Percentiles rank a stretch among this genome's conserved stretches.
Evolutionary conservation across 2,888 invertebrate species (phyloP).

Genomic region (Heliconius ismenius): DNA sequence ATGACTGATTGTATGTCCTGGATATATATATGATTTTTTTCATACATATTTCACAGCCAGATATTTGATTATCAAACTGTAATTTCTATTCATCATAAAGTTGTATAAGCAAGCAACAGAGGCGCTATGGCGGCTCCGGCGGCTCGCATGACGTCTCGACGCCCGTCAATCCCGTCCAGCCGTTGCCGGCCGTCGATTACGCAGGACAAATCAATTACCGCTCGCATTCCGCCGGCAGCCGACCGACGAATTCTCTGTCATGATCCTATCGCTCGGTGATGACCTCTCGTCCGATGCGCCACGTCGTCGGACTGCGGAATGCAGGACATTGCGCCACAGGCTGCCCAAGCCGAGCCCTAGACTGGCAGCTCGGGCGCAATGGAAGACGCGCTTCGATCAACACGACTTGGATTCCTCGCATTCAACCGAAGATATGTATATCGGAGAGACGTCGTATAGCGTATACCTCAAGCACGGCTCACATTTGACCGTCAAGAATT

Average conservation of each 20-base stretch:
- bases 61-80: neutral
- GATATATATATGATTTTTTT: neutral
- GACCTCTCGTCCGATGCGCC: conserved; percentile 65
- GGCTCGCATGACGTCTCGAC: conserved; percentile 63
- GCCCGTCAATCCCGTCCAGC: conserved; percentile 69
- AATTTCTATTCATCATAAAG: neutral
- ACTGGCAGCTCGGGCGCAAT: conserved; percentile 66
- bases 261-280: conserved; percentile 73
- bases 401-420: conserved; percentile 70
- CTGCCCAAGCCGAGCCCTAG: conserved; percentile 57
- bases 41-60: neutral
- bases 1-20: neutral
- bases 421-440: conserved; percentile 61
- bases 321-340: conserved; percentile 63
- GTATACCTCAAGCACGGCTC: conserved; percentile 66
- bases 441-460: conserved; percentile 50
- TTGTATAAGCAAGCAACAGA: conserved; percentile 26
- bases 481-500: conserved; percentile 72
- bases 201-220: conserved; percentile 80
- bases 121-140: conserved; percentile 39
- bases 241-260: conserved; percentile 78
- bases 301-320: conserved; percentile 61
- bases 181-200: conserved; percentile 64
- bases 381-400: conserved; percentile 73
- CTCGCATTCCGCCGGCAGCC: conserved; percentile 74